Conservation (phyloP, 2,888 invertebrate species). For the Chrysomela aeneicollis region DNA sequence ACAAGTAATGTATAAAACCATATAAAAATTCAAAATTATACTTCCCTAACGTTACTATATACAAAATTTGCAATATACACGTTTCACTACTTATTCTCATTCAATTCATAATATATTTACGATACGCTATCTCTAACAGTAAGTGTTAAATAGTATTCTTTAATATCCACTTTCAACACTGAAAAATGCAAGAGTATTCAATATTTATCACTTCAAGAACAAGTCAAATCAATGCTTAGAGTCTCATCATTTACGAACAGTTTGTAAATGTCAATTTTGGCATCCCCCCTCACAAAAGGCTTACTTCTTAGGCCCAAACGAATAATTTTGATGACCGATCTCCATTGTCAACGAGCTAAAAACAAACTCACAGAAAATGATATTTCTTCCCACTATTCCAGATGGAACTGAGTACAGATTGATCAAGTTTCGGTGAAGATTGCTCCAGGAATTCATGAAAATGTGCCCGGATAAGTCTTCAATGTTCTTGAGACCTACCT, state of each 20-base stretch:
- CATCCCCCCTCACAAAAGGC: slow-evolving; percentile 33
- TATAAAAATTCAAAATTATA: slow-evolving; percentile 53
- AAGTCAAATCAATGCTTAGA: slow-evolving; percentile 17
- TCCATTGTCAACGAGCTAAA: slow-evolving; percentile 36
- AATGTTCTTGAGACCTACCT: too few relatives aligned
- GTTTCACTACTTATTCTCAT: slow-evolving; percentile 42
- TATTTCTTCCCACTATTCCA: slow-evolving; percentile 35
- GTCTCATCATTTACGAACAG: slow-evolving; percentile 13
- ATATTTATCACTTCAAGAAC: slow-evolving; percentile 30
- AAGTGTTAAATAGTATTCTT: slow-evolving; percentile 37
- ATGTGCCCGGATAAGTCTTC: too few relatives aligned
- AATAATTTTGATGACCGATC: slow-evolving; percentile 32
- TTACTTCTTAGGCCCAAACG: slow-evolving; percentile 33
- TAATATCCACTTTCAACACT: slow-evolving; percentile 39
- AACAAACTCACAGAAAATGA: slow-evolving; percentile 43
- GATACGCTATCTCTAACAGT: slow-evolving; percentile 44
- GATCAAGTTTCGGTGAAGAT: too few relatives aligned
- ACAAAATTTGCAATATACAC: slow-evolving; percentile 48
- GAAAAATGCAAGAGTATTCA: slow-evolving; percentile 42
- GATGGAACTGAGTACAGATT: slow-evolving; percentile 41
- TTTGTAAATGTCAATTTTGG: slow-evolving; percentile 33
- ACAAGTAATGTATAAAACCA: slow-evolving; percentile 53
- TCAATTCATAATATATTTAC: slow-evolving; percentile 38
- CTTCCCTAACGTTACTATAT: slow-evolving; percentile 49
- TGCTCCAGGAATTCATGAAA: too few relatives aligned